Evolutionary conservation across 2,113 vertebrate species (phyloP).

Genomic region (Gymnocephalus cernua): DNA sequence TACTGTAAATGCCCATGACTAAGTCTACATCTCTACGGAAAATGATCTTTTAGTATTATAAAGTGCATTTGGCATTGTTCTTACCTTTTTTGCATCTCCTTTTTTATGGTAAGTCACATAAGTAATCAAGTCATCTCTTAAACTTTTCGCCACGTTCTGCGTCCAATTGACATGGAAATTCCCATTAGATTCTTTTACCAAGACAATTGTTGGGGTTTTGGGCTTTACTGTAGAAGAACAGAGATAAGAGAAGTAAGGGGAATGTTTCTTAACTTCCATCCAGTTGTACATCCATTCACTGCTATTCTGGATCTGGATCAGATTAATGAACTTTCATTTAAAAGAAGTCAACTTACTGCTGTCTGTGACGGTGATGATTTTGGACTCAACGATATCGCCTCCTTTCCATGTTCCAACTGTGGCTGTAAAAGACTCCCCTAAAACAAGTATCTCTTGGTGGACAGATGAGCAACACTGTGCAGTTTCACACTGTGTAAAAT

Average conservation of each 20-base stretch:
- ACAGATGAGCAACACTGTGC: constrained; percentile 57
- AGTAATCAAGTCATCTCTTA: rapidly evolving
- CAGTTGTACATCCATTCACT: not conserved
- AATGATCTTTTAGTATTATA: not conserved
- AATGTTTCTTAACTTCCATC: not conserved
- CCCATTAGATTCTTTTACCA: constrained; percentile 42
- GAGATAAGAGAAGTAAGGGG: not conserved
- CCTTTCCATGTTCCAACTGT: constrained; percentile 36
- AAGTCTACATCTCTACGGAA: not conserved
- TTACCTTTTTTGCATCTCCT: constrained; percentile 55
- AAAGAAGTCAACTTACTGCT: constrained; percentile 69
- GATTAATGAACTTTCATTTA: no score
- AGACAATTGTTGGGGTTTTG: constrained; percentile 54
- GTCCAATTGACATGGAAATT: constrained; percentile 64
- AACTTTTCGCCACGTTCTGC: rapidly evolving
- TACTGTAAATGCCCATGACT: not conserved
- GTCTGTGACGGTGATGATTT: rapidly evolving
- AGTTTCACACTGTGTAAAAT: not conserved
- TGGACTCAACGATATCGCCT: not conserved
- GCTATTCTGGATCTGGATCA: not conserved
- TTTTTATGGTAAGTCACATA: constrained; percentile 64
- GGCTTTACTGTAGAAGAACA: constrained; percentile 72
- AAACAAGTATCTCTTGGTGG: rapidly evolving
- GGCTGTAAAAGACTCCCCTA: rapidly evolving
- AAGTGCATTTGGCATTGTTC: not conserved